Base-by-base conservation (phyloP, 1,140 invertebrate genomes). In the Nephila pilipes region DNA sequence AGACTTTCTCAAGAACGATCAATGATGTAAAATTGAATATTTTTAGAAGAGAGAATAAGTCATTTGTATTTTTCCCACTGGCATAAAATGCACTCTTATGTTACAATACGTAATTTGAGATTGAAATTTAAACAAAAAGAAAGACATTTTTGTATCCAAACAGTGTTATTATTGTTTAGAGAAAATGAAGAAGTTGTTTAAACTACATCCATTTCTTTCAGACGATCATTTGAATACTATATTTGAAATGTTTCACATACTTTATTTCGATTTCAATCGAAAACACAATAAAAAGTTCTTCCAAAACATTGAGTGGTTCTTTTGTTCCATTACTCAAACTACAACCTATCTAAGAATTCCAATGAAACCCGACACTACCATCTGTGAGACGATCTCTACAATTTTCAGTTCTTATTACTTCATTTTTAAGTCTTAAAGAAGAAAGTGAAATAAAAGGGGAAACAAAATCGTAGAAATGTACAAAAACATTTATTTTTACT, bases 401-500 rank as follows among this genome's bases (percentile, higher is more conserved):
- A 60, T 87, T 87, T 58, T 87, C 29, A 63, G 18, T 60, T 38
- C 85, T 63, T 60, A 29, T 87, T 57, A 32, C 55, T 87, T 87
- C 85, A 60, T 87, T 87, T 81, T 2, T 36, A 36, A 60, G 85
- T 1, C 18, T 75, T 87, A 25, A 38, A 38, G 32, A 60, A 87
- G n/a, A 87, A 58, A 22, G 46, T 83, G 81, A 29, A 83, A 83
- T 12, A 20, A 83, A 87, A 63, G 20, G 85, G 46, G n/a, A 87
- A 60, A 75, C 63, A 25, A 55, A 88, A 54, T 69, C 38, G 29
- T 69, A 75, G 69, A 79, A 90, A 90, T 80, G 88, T 90, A 90
- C 54, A 90, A 90, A 90, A 90, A 80, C 65, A 80, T 90, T 90
- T 90, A 90, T 90, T 90, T 75, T 90, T 54, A n/a, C 54, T 69